Conservation (phyloP, 2,797 vertebrate species). For the Scyliorhinus canicula region DNA sequence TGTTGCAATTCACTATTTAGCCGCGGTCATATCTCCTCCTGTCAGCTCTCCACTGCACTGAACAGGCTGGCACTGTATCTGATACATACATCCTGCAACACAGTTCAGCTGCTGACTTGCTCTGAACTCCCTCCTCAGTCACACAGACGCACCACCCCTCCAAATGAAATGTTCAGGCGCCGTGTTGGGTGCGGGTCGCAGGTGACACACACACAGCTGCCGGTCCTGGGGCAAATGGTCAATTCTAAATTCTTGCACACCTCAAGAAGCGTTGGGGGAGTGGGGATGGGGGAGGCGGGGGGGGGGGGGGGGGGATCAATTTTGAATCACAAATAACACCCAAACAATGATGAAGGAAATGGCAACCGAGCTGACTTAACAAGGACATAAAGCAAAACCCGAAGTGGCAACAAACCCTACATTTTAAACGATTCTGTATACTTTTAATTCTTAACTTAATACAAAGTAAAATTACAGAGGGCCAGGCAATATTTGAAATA, state of each 20-base stretch:
- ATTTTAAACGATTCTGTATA: constrained; percentile 25
- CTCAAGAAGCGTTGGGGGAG: too few relatives aligned
- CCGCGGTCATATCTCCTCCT: too few relatives aligned
- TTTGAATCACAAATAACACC: background rate
- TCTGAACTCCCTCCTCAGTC: too few relatives aligned
- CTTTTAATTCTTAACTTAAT: constrained; percentile 32
- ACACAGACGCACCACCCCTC: background rate
- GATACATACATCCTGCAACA: too few relatives aligned
- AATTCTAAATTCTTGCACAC: background rate
- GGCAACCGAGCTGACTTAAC: background rate
- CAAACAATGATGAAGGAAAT: background rate
- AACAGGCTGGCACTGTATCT: too few relatives aligned
- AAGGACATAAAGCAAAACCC: background rate
- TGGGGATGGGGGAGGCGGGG: background rate
- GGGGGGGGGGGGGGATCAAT: too few relatives aligned
- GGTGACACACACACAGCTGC: too few relatives aligned
- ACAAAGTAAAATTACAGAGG: background rate
- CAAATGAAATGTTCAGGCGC: too few relatives aligned
- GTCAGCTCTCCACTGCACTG: too few relatives aligned
- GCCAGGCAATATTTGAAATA: constrained; percentile 37
- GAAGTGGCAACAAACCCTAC: constrained; percentile 31
- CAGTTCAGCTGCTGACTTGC: too few relatives aligned
- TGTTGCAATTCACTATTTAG: too few relatives aligned
- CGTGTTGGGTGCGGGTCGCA: background rate
- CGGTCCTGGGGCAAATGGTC: background rate